These are phyloP conservation scores for Syngnathus floridae DNA, from an alignment of 2,113 vertebrate species.

Conservation along the genomic window DNA sequence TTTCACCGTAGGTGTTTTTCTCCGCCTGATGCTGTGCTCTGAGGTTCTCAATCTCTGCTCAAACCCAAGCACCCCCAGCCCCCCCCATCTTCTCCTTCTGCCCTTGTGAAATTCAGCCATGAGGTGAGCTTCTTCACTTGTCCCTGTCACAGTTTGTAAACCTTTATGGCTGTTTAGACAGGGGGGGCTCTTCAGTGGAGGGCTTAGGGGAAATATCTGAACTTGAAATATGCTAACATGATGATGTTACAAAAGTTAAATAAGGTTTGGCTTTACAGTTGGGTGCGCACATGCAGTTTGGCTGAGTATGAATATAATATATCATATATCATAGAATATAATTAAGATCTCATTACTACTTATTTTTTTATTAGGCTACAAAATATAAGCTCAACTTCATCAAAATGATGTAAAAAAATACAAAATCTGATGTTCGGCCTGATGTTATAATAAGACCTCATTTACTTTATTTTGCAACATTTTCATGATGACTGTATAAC, in stretches of 20 bases:
- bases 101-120: constrained; percentile 50
- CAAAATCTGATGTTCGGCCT: no score
- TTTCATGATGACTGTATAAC: no score
- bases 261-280: constrained; percentile 3
- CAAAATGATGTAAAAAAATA: no score
- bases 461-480: no score
- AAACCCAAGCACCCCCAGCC: neutral
- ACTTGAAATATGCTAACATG: constrained; percentile 9
- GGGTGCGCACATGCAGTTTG: constrained; percentile 4
- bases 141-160: constrained; percentile 40
- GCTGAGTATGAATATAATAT: no score
- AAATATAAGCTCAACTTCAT: no score
- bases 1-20: constrained; percentile 7
- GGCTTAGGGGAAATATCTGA: constrained; percentile 18
- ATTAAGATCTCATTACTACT: no score
- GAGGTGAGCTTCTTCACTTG: constrained; percentile 43
- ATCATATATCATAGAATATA: no score
- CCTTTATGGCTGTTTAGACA: constrained; percentile 41
- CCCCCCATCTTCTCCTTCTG: neutral
- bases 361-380: no score
- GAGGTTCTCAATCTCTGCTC: neutral
- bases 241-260: constrained; percentile 1
- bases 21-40: neutral
- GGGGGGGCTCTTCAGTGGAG: constrained; percentile 17
- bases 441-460: no score